phyloP scores from a whole-genome alignment of 2,113 vertebrate species.

The Nycticryphes semicollaris region DNA sequence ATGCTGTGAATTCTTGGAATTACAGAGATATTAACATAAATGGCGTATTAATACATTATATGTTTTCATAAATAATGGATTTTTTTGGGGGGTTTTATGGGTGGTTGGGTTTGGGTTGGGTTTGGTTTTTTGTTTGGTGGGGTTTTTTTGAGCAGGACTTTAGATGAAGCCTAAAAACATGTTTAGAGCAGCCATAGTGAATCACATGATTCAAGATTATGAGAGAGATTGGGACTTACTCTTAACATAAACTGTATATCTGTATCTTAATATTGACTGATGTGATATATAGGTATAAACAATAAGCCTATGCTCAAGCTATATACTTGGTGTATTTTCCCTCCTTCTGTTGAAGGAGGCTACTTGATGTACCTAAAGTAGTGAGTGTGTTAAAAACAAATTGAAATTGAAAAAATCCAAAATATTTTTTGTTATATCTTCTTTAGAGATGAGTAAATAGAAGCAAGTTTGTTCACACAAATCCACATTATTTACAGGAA shows the following conservation, averaged over 20 bases:
- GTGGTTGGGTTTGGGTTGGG: neutral
- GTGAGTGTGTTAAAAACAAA: neutral
- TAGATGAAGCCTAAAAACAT: neutral
- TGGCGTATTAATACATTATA: neutral
- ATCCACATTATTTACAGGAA: constrained; percentile 2
- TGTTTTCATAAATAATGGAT: neutral
- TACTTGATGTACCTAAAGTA: neutral
- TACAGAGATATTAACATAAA: too few relatives aligned
- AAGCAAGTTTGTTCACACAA: neutral
- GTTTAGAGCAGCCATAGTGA: neutral
- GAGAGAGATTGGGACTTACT: neutral
- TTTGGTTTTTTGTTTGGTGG: neutral
- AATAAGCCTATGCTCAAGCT: neutral
- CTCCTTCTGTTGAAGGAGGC: neutral
- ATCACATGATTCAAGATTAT: neutral
- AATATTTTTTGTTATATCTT: neutral
- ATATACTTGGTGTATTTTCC: neutral
- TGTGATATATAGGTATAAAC: neutral
- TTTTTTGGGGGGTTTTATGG: neutral
- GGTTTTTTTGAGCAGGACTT: neutral
- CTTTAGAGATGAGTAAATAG: neutral
- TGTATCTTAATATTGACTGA: neutral
- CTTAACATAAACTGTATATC: neutral
- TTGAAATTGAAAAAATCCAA: neutral
- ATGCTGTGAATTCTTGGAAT: too few relatives aligned